Evolutionary conservation across 2,888 invertebrate species (phyloP), one percentile per base, ranked within the genome.

Genomic region (Uloborus plumipes): DNA sequence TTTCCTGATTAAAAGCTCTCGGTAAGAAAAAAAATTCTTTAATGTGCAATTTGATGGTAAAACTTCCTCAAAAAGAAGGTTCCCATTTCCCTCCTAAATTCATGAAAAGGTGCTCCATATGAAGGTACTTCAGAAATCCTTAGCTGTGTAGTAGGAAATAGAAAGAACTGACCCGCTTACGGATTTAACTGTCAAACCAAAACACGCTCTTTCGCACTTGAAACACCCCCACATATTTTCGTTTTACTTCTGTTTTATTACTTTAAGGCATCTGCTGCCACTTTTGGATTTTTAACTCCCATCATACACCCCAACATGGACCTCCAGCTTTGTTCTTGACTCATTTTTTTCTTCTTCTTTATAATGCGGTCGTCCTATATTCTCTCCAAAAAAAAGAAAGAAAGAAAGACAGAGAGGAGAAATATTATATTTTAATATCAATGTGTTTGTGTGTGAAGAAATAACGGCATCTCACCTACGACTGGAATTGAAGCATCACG

Each of bases 241-340:
- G 71, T 77, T 62, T 70, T 70, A 39, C 49, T 64, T 51, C 61
- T 59, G 18, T 64, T 66, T 66, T 59, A 39, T 53, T 65, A 18
- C 13, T 61, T 67, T 67, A 39, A 39, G 64, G 64, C 18, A n/a
- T 67, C 51, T 65, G 18, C 47, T 67, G 61, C 26, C 53, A 66
- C 53, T 72, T 79, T 73, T 47, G 20, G 50, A 31, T 49, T 18
- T 16, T 18, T 18, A 47, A 11, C 15, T 18, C 53, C 72, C 61
- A 26, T 65, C 53, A 9, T 14, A 66, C 67, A 67, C 72, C 78
- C 66, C 73, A 39, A 61, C 26, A 51, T 13, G 78, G 50, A 70
- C 70, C 79, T 65, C 65, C 67, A 47, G 61, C 58, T 67, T 67
- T 73, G 79, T 73, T 73, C 73, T 69, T 72, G 72, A 73, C 67